Evolutionary conservation across 1,140 invertebrate species (phyloP), one percentile per base, ranked within the genome.

Genomic region (Calliphora vicina): DNA sequence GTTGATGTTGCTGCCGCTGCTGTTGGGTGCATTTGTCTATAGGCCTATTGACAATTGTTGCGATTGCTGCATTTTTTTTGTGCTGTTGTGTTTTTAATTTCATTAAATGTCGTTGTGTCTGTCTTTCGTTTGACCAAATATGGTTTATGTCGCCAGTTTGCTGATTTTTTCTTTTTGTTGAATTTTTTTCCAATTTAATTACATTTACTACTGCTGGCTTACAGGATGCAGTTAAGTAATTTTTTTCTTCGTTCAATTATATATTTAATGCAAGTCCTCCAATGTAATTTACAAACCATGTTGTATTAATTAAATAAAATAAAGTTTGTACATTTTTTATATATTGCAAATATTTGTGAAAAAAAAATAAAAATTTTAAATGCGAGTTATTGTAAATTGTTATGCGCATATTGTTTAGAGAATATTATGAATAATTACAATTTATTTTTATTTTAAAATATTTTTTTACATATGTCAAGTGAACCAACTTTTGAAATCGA

Each of bases 61-160:
- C 57, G 20, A 23, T 23, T 67, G 61, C 9, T 17, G 50, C 50
- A 57, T 17, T n/a, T 67, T 67, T 67, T 67, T 25, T 13, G 15
- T 57, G 15, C n/a, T 57, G 50, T 67, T 67, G 4, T 25, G 20
- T 10, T 67, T 67, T 67, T 67, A 67, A 67, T 67, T 67, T n/a
- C 61, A 67, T 67, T 67, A 67, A 67, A 67, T 67, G 61, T 67
- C 61, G 61, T 25, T 67, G 61, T 67, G 61, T 67, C 61, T 67
- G 61, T 78, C 42, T 78, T 20, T 43, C n/a, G 25, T 9, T 43
- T 78, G 74, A 78, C 74, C 74, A 78, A 45, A 78, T 78, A 78
- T 78, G 74, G 74, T 78, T 78, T 78, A 78, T 78, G 74, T 78
- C 74, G 74, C 74, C 74, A 78, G 42, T 78, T 78, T 35, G 74